Conservation (phyloP, 2,797 vertebrate species). For the Pseudomugil tenellus region DNA sequence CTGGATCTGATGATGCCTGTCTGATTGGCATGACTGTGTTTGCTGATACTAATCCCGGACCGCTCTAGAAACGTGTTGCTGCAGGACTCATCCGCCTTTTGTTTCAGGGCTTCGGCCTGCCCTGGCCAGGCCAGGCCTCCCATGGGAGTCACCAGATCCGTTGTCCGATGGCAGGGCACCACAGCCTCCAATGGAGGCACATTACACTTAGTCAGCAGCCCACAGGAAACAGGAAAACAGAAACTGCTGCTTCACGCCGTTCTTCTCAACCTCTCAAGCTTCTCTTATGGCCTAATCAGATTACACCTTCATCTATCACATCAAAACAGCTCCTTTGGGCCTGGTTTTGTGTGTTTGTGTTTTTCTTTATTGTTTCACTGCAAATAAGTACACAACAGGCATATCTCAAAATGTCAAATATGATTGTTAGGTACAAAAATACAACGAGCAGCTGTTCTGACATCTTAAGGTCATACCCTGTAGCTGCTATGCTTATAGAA, state of each 20-base stretch:
- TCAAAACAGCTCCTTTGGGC: constrained; percentile 31
- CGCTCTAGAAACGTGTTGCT: constrained; percentile 5
- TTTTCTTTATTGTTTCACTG: constrained; percentile 10
- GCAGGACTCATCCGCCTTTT: constrained; percentile 5
- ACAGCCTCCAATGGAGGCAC: constrained; percentile 51
- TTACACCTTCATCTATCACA: constrained; percentile 59
- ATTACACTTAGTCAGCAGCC: constrained; percentile 79
- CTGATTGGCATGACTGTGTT: constrained; percentile 1
- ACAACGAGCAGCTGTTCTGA: constrained; percentile 3
- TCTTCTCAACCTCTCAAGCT: constrained; percentile 51
- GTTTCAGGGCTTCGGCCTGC: constrained; percentile 27
- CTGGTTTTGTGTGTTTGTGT: constrained; percentile 7
- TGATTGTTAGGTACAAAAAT: constrained; percentile 1
- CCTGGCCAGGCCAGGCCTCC: constrained; percentile 14
- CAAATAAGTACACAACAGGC: not conserved
- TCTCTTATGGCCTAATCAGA: constrained; percentile 56
- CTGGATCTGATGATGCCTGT: not conserved
- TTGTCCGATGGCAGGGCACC: constrained; percentile 64
- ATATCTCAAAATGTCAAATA: constrained; percentile 21
- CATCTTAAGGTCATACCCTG: constrained; percentile 19
- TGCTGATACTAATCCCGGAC: not conserved
- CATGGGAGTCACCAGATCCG: constrained; percentile 66
- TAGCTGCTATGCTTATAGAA: constrained; percentile 13
- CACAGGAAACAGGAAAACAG: constrained; percentile 74
- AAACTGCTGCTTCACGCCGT: constrained; percentile 71